Conservation (phyloP, 2,888 invertebrate genomes). For the Cybosia mesomella region DNA sequence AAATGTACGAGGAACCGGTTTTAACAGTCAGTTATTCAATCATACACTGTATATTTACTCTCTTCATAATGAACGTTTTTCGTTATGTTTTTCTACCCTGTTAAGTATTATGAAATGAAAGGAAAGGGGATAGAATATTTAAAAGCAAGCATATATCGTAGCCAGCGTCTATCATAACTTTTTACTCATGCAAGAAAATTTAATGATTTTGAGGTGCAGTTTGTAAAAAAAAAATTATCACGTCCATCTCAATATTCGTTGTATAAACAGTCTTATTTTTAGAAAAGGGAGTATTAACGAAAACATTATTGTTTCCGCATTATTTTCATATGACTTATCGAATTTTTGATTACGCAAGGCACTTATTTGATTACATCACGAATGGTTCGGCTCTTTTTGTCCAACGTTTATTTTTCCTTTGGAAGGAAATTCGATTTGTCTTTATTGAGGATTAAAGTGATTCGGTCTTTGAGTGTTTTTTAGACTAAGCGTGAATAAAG, state of each 20-base stretch:
- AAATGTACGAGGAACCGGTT: not conserved
- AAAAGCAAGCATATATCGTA: too few relatives aligned
- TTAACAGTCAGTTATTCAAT: not conserved
- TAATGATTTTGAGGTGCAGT: too few relatives aligned
- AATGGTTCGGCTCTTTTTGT: constrained; percentile 26
- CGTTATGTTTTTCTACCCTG: not conserved
- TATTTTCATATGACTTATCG: constrained; percentile 27
- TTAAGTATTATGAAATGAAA: too few relatives aligned
- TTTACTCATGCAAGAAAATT: too few relatives aligned
- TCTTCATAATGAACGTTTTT: not conserved
- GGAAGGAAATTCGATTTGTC: constrained; percentile 15
- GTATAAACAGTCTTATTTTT: not conserved
- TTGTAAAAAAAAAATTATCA: too few relatives aligned
- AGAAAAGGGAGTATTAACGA: constrained; percentile 20
- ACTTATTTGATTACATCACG: constrained; percentile 42
- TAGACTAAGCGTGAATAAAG: not conserved
- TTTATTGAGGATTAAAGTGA: constrained; percentile 18
- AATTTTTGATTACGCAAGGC: constrained; percentile 20
- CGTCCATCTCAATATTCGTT: not conserved
- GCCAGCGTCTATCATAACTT: too few relatives aligned
- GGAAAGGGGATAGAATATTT: too few relatives aligned
- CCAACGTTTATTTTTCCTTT: constrained; percentile 25
- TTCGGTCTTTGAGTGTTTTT: constrained; percentile 2
- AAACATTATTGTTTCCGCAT: constrained; percentile 30
- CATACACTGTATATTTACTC: not conserved